Conservation (phyloP, 2,888 invertebrate species). For the Hemicrepidius hirtus region DNA sequence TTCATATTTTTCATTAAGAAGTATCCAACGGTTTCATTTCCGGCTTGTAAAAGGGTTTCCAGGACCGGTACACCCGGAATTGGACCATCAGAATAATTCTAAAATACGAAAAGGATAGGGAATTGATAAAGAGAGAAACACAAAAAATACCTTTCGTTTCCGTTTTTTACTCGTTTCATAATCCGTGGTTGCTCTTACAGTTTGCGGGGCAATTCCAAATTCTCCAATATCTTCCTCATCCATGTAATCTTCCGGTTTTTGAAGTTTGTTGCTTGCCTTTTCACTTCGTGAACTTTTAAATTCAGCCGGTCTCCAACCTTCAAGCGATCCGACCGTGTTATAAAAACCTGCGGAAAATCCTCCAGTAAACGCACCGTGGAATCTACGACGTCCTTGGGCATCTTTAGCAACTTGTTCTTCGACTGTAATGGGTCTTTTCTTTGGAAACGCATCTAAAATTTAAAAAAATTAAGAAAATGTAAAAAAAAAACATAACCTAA, state of each 20-base stretch:
- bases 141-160: constrained; percentile 63
- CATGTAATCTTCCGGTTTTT: constrained; percentile 96
- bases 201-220: constrained; percentile 95
- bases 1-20: constrained; percentile 92
- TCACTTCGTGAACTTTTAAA: constrained; percentile 92
- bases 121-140: background rate
- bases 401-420: constrained; percentile 95
- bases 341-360: constrained; percentile 97
- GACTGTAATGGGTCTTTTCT: constrained; percentile 85
- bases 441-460: constrained; percentile 83
- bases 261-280: constrained; percentile 75
- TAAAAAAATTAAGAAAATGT: too few species aligned
- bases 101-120: background rate
- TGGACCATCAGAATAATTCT: constrained; percentile 69
- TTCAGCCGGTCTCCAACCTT: constrained; percentile 94
- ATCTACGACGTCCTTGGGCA: constrained; percentile 90
- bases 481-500: constrained; percentile 31
- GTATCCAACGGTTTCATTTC: constrained; percentile 92
- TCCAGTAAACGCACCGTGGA: constrained; percentile 99
- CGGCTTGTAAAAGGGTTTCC: constrained; percentile 80
- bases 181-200: constrained; percentile 86
- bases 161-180: constrained; percentile 76
- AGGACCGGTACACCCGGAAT: constrained; percentile 82
- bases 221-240: constrained; percentile 97
- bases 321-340: constrained; percentile 96